Conservation (phyloP, 2,888 invertebrate species). For the Cantharis nigra region DNA sequence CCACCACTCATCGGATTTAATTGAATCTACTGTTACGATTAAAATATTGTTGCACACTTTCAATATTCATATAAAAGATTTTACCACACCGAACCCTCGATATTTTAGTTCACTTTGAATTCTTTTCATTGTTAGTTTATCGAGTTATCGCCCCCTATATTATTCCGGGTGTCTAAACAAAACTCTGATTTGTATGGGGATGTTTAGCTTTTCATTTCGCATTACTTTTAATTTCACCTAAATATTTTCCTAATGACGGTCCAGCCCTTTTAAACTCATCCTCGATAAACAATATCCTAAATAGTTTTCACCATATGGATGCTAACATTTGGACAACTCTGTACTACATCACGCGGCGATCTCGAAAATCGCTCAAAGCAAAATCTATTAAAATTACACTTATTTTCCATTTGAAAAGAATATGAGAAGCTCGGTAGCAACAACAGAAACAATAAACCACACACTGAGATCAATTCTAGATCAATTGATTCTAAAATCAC, state of each 20-base stretch:
- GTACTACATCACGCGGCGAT: background rate
- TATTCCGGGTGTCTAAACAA: constrained; percentile 51
- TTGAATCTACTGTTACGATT: constrained; percentile 44
- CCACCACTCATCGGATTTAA: constrained; percentile 53
- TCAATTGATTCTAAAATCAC: constrained; percentile 54
- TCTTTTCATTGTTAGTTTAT: constrained; percentile 49
- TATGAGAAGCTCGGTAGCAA: constrained; percentile 43
- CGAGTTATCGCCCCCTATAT: constrained; percentile 53
- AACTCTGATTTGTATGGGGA: constrained; percentile 47
- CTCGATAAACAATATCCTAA: background rate
- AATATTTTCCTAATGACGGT: background rate
- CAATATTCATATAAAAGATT: background rate
- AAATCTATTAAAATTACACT: background rate
- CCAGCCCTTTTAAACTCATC: background rate
- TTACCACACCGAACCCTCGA: constrained; percentile 31
- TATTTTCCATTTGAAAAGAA: constrained; percentile 27
- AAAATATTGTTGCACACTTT: constrained; percentile 12
- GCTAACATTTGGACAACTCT: background rate
- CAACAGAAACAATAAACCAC: constrained; percentile 50
- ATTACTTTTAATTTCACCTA: constrained; percentile 43
- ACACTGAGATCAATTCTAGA: constrained; percentile 53
- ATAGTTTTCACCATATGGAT: background rate
- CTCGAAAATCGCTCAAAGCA: background rate
- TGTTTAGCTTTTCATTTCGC: constrained; percentile 45
- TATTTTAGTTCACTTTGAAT: constrained; percentile 40